Percentiles rank a stretch among this genome's conserved stretches.
phyloP scores from a whole-genome alignment of 37 sponge, comb jelly and placozoan genomes.

The Halisarca cf. caerulea region DNA sequence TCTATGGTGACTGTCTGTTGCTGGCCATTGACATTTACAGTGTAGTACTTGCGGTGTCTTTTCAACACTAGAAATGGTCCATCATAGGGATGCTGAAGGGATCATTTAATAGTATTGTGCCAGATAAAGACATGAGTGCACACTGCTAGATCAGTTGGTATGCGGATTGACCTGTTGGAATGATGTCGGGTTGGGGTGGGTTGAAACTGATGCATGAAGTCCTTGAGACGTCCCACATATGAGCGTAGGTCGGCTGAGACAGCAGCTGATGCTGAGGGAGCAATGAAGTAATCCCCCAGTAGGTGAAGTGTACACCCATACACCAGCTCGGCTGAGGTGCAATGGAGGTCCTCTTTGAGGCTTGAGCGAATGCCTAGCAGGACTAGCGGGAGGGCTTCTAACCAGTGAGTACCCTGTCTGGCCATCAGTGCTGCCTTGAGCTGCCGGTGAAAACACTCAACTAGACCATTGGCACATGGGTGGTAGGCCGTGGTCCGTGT shows the following conservation, averaged over 20 bases:
- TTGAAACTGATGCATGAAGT: neutral
- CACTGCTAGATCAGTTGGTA: neutral
- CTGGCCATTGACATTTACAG: too few relatives aligned
- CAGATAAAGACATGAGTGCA: neutral
- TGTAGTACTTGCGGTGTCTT: too few relatives aligned
- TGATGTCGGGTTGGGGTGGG: neutral
- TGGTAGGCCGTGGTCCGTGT: slow-evolving; percentile 46
- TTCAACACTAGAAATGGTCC: too few relatives aligned
- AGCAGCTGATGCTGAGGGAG: neutral
- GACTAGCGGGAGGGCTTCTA: neutral
- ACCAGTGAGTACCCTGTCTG: too few relatives aligned
- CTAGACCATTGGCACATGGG: slow-evolving; percentile 48
- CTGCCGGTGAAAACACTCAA: slow-evolving; percentile 60
- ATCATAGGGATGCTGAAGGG: neutral
- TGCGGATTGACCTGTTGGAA: neutral
- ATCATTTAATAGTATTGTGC: neutral
- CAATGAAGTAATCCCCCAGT: neutral
- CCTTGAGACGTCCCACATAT: neutral
- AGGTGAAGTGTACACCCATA: neutral
- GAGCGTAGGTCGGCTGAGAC: neutral
- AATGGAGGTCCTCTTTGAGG: neutral
- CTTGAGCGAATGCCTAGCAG: neutral
- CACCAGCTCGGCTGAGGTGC: neutral
- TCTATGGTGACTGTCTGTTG: too few relatives aligned
- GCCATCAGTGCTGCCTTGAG: slow-evolving; percentile 39